These are phyloP conservation scores for Watsonalla binaria DNA, from an alignment of 2,888 invertebrate genomes.

Conservation along the genomic window DNA sequence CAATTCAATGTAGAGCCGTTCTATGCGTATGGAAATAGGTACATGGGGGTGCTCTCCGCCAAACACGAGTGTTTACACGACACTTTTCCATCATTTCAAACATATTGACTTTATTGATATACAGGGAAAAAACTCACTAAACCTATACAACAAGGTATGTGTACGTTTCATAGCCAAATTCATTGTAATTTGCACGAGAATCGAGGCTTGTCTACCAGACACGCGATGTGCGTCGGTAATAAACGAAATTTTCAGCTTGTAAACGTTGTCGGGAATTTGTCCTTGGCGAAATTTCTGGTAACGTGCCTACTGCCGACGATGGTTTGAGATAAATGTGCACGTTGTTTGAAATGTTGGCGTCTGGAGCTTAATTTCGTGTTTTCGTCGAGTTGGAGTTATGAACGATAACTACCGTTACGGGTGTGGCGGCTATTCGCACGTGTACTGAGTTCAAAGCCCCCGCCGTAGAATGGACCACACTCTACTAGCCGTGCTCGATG, in stretches of 20 bases:
- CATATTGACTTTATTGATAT: constrained; percentile 45
- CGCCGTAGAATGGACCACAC: constrained; percentile 35
- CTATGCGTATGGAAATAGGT: constrained; percentile 31
- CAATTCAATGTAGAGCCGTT: constrained; percentile 25
- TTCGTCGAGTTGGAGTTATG: constrained; percentile 31
- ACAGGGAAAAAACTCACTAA: constrained; percentile 6
- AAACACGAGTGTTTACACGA: constrained; percentile 48
- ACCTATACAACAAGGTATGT: constrained; percentile 30
- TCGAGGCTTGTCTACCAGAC: constrained; percentile 10
- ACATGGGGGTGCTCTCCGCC: constrained; percentile 35
- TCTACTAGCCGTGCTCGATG: constrained; percentile 6
- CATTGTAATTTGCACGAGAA: constrained; percentile 18
- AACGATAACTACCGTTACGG: constrained; percentile 54
- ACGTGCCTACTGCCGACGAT: not conserved
- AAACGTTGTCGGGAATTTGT: constrained; percentile 3
- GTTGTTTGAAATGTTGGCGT: not conserved
- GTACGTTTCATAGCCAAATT: constrained; percentile 15
- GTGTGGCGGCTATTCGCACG: constrained; percentile 55
- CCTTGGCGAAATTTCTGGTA: not conserved
- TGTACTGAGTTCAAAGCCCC: constrained; percentile 54
- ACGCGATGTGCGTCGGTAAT: constrained; percentile 13
- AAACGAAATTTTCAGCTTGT: not conserved
- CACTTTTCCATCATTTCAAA: constrained; percentile 37
- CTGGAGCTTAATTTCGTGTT: not conserved
- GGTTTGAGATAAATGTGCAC: not conserved